Base-by-base conservation (phyloP, 1,140 invertebrate species). In the Nasonia longicornis region DNA sequence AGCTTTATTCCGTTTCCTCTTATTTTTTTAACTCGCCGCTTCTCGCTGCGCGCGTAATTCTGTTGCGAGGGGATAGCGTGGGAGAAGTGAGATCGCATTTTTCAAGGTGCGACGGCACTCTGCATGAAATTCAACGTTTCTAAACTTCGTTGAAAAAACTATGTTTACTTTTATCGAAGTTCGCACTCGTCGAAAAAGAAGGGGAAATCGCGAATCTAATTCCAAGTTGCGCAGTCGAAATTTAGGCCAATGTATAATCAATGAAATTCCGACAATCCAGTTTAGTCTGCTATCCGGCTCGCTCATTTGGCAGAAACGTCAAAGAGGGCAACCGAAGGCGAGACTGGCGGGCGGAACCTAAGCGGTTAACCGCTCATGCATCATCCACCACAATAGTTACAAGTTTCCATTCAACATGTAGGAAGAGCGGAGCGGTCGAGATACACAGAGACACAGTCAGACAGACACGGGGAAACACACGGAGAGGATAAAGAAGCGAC, bases 351-450 rank as follows among this genome's bases (percentile, higher is more conserved):
- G 74, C 81, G 84, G 84, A 85, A 85, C 82, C 83, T 80, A 82
- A 84, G 85, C 82, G 87, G 87, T 86, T 86, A 87, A 87, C 87
- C 87, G 85, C 85, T 85, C 86, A 86, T 87, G 86, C 86, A 87
- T 87, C 87, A 87, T 87, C 87, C 85, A 87, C 86, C 87, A 85
- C 87, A 87, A 87, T 85, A 86, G 87, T 85, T 86, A 83, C 85
- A 85, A 86, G 83, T 86, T 86, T 84, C 82, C 83, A 84, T 83
- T 81, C 83, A 82, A 84, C 82, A 84, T 81, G 80, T 31, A 31
- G 69, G 20, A 71, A 71, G 69, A 42, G 69, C 52, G 16, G 16
- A 58, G 20, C 52, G 20, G 20, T 58, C 52, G 52, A 58, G 52
- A 58, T 58, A 83, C 81, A 83, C 79, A 85, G 81, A 81, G 79